Evolutionary conservation across 2,113 vertebrate species (phyloP), one percentile per base, ranked within the genome.

Genomic region (Cynocephalus volans): DNA sequence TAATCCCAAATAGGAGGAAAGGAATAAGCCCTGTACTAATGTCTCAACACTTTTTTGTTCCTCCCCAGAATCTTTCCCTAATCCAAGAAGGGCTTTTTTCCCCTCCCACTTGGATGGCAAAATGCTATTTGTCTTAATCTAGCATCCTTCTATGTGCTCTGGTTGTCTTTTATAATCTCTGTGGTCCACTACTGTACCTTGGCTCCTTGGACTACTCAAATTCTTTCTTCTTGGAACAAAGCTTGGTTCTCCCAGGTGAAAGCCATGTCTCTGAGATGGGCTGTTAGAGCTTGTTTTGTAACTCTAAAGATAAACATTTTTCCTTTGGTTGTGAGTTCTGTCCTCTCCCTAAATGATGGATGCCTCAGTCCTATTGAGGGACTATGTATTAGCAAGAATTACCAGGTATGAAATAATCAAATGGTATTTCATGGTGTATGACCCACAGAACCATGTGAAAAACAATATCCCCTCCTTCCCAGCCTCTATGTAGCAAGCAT

Each of bases 141-240:
- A 60, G 62, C 12, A 28, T 41, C 19, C 9, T 84, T 62, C 8
- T 13, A 1, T 3, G 4, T 50, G 12, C 15, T 17, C 58, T 77
- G 6, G 5, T 48, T 69, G n/a, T 18, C 6, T 67, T 65, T 48
- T n/a, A 33, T 12, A 48, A 75, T 48, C 33, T 90, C 33, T 72
- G 1, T 26, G 45, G 77, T 95, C 24, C 31, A 14, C 15, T 7
- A 24, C 58, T 87, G 75, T 2, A 19, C 5, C 11, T 41, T 33
- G 56, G 41, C 14, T 69, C 24, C 45, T 77, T 58, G 36, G 18
- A 6, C 14, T 33, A 36, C 13, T 72, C 33, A 76, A 36, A 65
- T 83, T 72, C 41, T 56, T 96, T 76, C 45, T 70, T 87, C 73
- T 54, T 83, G 41, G 56, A 45, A 60, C 31, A 95, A 58, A 89